phyloP scores from a whole-genome alignment of 2,888 invertebrate genomes.

The Kuschelorhynchus macadamiae region DNA sequence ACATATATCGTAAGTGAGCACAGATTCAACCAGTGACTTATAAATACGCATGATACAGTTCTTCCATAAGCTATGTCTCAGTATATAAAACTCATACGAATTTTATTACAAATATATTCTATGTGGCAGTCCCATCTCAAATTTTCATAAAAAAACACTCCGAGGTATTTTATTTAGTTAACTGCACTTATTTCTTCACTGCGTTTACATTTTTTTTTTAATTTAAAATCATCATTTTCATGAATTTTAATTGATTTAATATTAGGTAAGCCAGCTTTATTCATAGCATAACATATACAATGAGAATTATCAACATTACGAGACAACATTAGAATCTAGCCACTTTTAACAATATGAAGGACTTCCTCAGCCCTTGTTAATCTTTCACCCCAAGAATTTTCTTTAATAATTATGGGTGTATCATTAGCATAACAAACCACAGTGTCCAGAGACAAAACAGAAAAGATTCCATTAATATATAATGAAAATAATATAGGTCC shows the following conservation, averaged over 20 bases:
- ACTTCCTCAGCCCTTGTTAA: neutral
- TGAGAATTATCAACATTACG: neutral
- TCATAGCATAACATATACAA: slow-evolving; percentile 3
- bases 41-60: neutral
- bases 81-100: neutral
- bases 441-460: neutral
- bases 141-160: no score
- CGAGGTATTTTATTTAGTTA: no score
- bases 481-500: neutral
- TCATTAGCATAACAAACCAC: slow-evolving; percentile 9
- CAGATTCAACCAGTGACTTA: neutral
- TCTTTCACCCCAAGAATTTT: neutral
- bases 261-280: neutral
- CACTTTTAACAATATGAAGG: neutral
- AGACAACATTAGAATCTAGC: neutral
- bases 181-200: no score
- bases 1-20: neutral
- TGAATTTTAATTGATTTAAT: no score
- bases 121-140: no score
- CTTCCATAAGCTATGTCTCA: neutral
- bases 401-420: neutral
- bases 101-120: slow-evolving; percentile 2
- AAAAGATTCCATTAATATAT: slow-evolving; percentile 3
- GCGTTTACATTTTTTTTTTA: no score
- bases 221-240: no score